These are phyloP conservation scores for Cyrtorhinus lividipennis DNA, from an alignment of 1,140 invertebrate species.

Conservation along the genomic window DNA sequence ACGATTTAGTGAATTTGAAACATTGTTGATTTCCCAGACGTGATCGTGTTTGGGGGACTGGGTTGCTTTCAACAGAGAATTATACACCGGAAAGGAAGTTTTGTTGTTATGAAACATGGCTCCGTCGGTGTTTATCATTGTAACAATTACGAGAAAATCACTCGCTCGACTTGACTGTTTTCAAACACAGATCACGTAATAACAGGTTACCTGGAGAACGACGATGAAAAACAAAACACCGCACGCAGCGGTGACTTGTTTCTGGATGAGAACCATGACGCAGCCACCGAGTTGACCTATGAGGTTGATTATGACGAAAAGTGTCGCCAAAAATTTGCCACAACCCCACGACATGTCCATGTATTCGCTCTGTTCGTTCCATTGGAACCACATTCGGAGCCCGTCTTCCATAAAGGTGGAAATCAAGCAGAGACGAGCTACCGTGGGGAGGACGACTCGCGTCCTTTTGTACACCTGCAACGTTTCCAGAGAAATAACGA, in stretches of 20 bases:
- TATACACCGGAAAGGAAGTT: too few relatives aligned
- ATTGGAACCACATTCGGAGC: slow-evolving; percentile 97
- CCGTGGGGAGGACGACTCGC: slow-evolving; percentile 86
- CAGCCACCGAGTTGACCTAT: slow-evolving; percentile 90
- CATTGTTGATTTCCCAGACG: too few relatives aligned
- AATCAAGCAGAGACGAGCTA: slow-evolving; percentile 93
- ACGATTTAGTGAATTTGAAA: too few relatives aligned
- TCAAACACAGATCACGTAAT: too few relatives aligned
- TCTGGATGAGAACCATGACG: slow-evolving; percentile 84
- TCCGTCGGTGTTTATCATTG: too few relatives aligned
- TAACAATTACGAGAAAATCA: too few relatives aligned
- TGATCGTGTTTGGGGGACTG: too few relatives aligned
- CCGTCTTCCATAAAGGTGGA: slow-evolving; percentile 99
- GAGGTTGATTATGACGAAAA: slow-evolving; percentile 90
- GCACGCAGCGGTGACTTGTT: slow-evolving; percentile 88
- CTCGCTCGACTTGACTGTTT: too few relatives aligned
- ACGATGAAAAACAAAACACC: slow-evolving; percentile 92
- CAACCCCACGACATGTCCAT: slow-evolving; percentile 98
- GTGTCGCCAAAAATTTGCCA: slow-evolving; percentile 76
- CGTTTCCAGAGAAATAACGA: too few relatives aligned
- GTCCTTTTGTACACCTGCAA: slow-evolving; percentile 76
- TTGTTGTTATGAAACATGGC: too few relatives aligned
- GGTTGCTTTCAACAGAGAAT: too few relatives aligned
- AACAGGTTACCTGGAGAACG: slow-evolving; percentile 75
- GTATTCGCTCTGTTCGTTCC: slow-evolving; percentile 94